These are phyloP conservation scores for Ellobius talpinus DNA, from an alignment of 2,113 vertebrate genomes.

Conservation along the genomic window DNA sequence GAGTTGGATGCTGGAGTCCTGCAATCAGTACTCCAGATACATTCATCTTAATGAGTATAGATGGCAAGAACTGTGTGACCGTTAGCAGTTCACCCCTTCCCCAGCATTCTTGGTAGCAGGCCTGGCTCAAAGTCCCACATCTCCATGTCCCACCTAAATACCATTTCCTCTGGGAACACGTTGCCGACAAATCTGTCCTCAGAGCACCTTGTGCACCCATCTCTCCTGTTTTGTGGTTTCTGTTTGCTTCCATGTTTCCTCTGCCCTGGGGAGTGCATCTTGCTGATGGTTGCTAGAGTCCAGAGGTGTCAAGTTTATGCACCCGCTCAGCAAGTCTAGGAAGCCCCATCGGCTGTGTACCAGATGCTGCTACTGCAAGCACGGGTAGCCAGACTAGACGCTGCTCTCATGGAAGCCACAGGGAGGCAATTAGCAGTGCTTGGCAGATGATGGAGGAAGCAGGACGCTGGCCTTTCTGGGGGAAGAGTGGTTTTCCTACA, in stretches of 20 bases:
- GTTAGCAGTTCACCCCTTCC: not conserved
- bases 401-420: not conserved
- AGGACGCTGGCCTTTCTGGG: not conserved
- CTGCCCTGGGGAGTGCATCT: not conserved
- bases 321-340: not conserved
- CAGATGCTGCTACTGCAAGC: not conserved
- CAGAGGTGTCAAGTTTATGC: not conserved
- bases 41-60: not conserved
- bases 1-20: not conserved
- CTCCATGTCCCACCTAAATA: not conserved
- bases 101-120: not conserved
- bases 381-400: not conserved
- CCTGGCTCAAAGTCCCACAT: too few species aligned
- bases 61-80: not conserved
- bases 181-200: not conserved
- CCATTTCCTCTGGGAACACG: not conserved
- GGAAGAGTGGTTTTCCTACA: not conserved
- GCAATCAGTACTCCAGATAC: not conserved
- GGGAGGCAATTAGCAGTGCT: not conserved
- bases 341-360: not conserved
- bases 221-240: not conserved
- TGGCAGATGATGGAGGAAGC: not conserved
- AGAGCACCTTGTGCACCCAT: rapidly evolving
- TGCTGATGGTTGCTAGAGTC: too few species aligned
- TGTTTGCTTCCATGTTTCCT: not conserved